phyloP scores from a whole-genome alignment of 35 echinoderm and acorn worm species.

The Ophioderma brevispina region DNA sequence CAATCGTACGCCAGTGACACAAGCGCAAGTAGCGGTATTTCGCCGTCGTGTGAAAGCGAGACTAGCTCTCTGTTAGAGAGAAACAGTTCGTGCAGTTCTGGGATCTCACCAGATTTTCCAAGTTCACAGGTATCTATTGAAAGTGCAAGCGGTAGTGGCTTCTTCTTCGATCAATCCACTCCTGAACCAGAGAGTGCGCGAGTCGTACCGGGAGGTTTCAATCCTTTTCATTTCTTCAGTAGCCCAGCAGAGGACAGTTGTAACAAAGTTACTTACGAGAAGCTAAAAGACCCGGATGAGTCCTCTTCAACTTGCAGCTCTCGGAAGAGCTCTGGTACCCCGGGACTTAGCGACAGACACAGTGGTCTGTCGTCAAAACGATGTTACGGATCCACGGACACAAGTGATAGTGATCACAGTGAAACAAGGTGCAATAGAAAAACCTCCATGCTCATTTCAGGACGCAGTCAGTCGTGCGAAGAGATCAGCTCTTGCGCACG shows the following conservation, averaged over 20 bases:
- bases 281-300: constrained; percentile 13
- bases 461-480: constrained; percentile 87
- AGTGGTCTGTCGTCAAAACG: constrained; percentile 44
- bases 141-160: background rate
- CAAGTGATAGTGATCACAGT: constrained; percentile 56
- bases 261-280: background rate
- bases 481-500: constrained; percentile 89
- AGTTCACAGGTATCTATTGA: constrained; percentile 11
- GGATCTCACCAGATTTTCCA: constrained; percentile 73
- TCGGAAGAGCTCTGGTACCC: constrained; percentile 1
- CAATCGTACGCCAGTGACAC: constrained; percentile 85
- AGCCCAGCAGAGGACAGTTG: constrained; percentile 41
- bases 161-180: background rate
- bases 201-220: constrained; percentile 50
- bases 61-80: constrained; percentile 47
- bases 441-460: constrained; percentile 22
- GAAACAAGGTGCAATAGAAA: constrained; percentile 6
- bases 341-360: constrained; percentile 39
- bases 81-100: constrained; percentile 75
- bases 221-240: constrained; percentile 70
- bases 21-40: constrained; percentile 74
- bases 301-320: background rate
- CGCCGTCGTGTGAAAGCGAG: constrained; percentile 66
- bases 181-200: constrained; percentile 27
- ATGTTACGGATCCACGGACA: constrained; percentile 65